A percentile compares a stretch with the other conserved stretches of the same genome.
phyloP scores from a whole-genome alignment of 2,113 vertebrate genomes.

The Campylomormyrus numenius region DNA sequence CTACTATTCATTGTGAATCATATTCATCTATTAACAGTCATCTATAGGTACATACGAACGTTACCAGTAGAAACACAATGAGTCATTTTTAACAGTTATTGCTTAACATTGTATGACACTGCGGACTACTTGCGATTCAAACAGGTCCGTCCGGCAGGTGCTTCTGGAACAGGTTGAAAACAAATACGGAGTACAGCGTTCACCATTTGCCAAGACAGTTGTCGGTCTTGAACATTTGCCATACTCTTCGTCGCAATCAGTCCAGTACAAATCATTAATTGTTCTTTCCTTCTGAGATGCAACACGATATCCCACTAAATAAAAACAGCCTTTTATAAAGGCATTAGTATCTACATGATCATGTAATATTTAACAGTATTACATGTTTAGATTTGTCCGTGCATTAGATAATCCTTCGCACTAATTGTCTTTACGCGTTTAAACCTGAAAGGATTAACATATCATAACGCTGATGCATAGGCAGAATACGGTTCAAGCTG shows the following conservation, averaged over 20 bases:
- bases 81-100: background rate
- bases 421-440: conserved; percentile 43
- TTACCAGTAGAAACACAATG: background rate
- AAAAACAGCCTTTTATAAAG: conserved; percentile 61
- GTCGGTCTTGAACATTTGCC: background rate
- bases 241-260: background rate
- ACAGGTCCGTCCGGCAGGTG: conserved; percentile 51
- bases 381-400: conserved; percentile 64
- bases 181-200: conserved; percentile 10
- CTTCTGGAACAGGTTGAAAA: conserved; percentile 41
- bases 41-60: background rate
- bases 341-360: conserved; percentile 62
- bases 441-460: background rate
- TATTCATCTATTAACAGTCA: conserved; percentile 14
- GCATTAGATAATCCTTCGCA: conserved; percentile 59
- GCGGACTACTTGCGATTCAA: conserved; percentile 36
- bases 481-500: conserved; percentile 73
- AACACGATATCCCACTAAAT: conserved; percentile 47
- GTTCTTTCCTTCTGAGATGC: conserved; percentile 29
- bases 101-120: conserved; percentile 13
- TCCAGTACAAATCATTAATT: conserved; percentile 11
- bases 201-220: background rate
- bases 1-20: conserved; percentile 13
- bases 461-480: conserved; percentile 54
- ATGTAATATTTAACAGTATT: conserved; percentile 63